Percentiles rank a stretch among this genome's conserved stretches.
Evolutionary conservation across 2,113 vertebrate species (phyloP).

Genomic region (Phoenicopterus ruber): DNA sequence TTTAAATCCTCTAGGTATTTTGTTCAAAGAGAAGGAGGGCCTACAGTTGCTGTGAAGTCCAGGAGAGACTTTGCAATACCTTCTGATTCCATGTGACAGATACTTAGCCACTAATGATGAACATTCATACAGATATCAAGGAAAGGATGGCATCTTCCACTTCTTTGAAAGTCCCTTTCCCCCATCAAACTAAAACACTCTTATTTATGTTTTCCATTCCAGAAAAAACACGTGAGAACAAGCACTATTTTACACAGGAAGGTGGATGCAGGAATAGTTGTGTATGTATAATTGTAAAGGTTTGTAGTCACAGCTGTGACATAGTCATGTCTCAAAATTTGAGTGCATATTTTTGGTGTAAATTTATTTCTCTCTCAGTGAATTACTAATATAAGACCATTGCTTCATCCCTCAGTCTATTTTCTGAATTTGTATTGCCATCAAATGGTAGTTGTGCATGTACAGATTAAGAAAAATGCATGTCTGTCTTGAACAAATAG

Average conservation of each 20-base stretch:
- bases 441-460: neutral
- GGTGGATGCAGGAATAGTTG: neutral
- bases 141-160: neutral
- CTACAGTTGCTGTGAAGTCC: neutral
- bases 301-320: neutral
- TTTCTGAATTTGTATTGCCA: neutral
- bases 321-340: neutral
- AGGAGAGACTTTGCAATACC: neutral
- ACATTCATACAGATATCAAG: neutral
- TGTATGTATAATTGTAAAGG: neutral
- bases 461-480: neutral
- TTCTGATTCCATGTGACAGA: neutral
- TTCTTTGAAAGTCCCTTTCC: neutral
- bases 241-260: neutral
- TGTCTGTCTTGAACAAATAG: neutral
- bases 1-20: neutral
- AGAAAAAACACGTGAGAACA: neutral
- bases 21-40: neutral
- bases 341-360: neutral
- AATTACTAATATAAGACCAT: neutral
- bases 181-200: neutral
- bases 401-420: neutral
- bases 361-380: neutral
- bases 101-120: neutral
- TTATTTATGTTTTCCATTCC: neutral